Percentiles rank a stretch among this genome's conserved stretches.
Evolutionary conservation across 2,113 vertebrate species (phyloP).

Genomic region (Drymodes brunneopygia): DNA sequence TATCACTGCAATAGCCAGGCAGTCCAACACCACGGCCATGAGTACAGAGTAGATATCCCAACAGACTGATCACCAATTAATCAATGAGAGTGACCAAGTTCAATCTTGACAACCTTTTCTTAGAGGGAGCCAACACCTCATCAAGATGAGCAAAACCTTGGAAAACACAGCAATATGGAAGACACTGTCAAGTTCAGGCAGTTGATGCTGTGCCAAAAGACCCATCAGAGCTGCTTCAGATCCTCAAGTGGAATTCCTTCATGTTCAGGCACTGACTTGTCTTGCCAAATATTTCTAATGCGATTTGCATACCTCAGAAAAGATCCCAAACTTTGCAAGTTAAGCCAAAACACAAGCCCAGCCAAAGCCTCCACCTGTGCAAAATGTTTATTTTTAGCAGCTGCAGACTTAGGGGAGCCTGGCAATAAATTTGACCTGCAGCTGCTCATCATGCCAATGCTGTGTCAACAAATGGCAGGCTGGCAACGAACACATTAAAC

Average conservation of each 20-base stretch:
- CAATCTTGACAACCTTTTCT: neutral
- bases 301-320: slow-evolving; percentile 47
- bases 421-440: slow-evolving; percentile 37
- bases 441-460: slow-evolving; percentile 34
- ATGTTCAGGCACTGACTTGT: slow-evolving; percentile 28
- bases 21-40: neutral
- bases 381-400: slow-evolving; percentile 64
- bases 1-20: neutral
- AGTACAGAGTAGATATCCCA: neutral
- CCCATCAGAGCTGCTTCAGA: neutral
- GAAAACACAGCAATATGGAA: neutral
- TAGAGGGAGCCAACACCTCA: neutral
- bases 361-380: slow-evolving; percentile 54
- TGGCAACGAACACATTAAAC: slow-evolving; percentile 2
- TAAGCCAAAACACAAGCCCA: slow-evolving; percentile 52
- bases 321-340: slow-evolving; percentile 40
- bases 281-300: slow-evolving; percentile 46
- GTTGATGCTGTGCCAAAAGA: neutral
- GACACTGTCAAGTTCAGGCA: neutral
- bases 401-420: slow-evolving; percentile 37
- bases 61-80: neutral
- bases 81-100: neutral
- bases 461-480: slow-evolving; percentile 38
- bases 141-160: neutral
- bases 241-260: slow-evolving; percentile 31